Conservation (phyloP, 2,113 vertebrate species). For the Vidua chalybeata region DNA sequence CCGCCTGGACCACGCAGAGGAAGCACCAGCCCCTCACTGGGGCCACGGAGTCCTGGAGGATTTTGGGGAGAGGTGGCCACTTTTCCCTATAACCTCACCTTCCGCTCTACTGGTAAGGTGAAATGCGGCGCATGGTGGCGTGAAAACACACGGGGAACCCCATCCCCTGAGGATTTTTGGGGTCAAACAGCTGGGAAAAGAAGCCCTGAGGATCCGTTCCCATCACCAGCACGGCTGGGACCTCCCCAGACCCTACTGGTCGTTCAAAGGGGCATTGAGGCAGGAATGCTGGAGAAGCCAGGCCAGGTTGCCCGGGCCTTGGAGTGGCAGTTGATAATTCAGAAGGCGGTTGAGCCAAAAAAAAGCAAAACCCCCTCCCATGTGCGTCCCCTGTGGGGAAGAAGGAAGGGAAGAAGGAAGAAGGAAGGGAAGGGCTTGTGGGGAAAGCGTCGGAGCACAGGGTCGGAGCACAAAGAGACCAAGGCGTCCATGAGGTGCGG, state of each 20-base stretch:
- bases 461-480: background rate
- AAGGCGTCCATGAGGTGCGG: fast-evolving
- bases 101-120: background rate
- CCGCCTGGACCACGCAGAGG: too few relatives aligned
- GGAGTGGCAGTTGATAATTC: background rate
- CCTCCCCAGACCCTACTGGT: background rate
- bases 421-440: too few relatives aligned
- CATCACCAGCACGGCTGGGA: background rate
- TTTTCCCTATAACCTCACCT: background rate
- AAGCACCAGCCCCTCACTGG: too few relatives aligned
- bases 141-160: background rate
- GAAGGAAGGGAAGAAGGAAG: too few relatives aligned
- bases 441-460: fast-evolving
- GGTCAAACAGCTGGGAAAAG: fast-evolving
- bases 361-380: background rate
- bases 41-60: too few relatives aligned
- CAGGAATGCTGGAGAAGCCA: background rate
- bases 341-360: background rate
- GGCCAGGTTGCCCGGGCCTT: background rate
- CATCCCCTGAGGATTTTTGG: background rate
- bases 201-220: background rate
- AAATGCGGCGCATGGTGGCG: background rate
- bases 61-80: background rate
- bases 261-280: background rate
- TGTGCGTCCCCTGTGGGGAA: too few relatives aligned